These are phyloP conservation scores for Cyclophora albipunctata DNA, from an alignment of 2,888 invertebrate genomes.

Conservation along the genomic window DNA sequence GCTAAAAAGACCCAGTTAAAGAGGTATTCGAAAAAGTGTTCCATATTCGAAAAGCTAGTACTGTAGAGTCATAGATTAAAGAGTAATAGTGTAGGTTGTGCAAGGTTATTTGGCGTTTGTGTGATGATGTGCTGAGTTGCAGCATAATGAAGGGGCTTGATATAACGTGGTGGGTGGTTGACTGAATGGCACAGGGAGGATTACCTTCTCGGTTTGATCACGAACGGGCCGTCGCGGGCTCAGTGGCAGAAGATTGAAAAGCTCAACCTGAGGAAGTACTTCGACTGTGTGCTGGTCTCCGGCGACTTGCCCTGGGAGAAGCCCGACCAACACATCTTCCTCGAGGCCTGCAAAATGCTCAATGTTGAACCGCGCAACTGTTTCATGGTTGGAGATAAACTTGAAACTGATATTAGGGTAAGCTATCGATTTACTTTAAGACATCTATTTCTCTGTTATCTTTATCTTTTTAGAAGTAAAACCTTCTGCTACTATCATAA, in stretches of 20 bases:
- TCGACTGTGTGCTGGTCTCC: constrained; percentile 87
- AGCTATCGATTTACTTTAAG: constrained; percentile 1
- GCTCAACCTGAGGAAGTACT: constrained; percentile 81
- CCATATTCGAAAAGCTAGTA: too few species aligned
- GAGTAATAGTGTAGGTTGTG: constrained; percentile 24
- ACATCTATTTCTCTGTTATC: not conserved
- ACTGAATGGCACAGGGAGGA: constrained; percentile 77
- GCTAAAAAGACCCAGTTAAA: too few species aligned
- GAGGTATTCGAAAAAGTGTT: too few species aligned
- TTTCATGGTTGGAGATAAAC: constrained; percentile 91
- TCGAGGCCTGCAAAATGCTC: constrained; percentile 85
- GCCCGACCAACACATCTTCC: constrained; percentile 87
- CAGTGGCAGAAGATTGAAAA: constrained; percentile 92
- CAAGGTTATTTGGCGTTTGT: constrained; percentile 49
- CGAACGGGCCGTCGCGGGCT: constrained; percentile 89
- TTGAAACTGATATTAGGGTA: constrained; percentile 89
- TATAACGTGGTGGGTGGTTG: constrained; percentile 61
- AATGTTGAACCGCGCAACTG: constrained; percentile 84
- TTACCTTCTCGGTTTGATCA: constrained; percentile 86
- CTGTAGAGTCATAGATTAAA: too few species aligned
- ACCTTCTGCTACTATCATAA: too few species aligned
- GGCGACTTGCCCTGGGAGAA: constrained; percentile 92
- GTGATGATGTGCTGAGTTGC: constrained; percentile 62
- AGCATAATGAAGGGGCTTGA: constrained; percentile 44
- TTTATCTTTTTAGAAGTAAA: not conserved